Base-by-base conservation (phyloP, 2,797 vertebrate genomes). In the Centropyge bicolor region DNA sequence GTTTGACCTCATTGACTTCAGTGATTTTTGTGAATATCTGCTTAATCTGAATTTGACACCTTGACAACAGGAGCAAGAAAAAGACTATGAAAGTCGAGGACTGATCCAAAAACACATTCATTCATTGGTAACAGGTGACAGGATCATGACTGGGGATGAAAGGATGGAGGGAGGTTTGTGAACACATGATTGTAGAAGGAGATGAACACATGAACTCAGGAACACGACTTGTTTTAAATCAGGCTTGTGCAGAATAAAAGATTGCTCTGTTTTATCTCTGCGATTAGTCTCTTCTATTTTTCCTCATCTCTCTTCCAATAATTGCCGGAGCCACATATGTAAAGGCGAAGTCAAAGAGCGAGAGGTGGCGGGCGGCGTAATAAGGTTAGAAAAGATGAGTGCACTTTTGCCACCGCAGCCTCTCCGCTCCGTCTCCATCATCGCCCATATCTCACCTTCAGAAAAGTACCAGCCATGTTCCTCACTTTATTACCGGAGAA, bases 341-440 rank as follows among this genome's bases (percentile, higher is more conserved):
- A 68, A 14, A 38, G 57, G 17, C 27, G 31, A 38, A 61, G 70
- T 69, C 55, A 78, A 52, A 7, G 52, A 81, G 40, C 41, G 73
- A 65, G 22, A 49, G 57, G 70, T 14, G 6, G 36, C 0, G 3
- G 6, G 36, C 0, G 3, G 51, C 4, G 66, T 82, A 68, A 88
- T 71, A 81, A 73, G 52, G 83, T 76, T 75, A 78, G 45, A 56
- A 81, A 80, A 85, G 69, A 70, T 59, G 55, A 76, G 83, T 65
- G 76, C 76, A 66, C 77, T 84, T 52, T 61, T 57, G 59, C 45
- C 24, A 4, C 51, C 6, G 71, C 49, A 19, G 60, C 59, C 70
- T 73, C 63, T 75, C 59, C 38, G 5, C 19, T 27, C 4, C 1
- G 0, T 69, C 57, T 78, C 74, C 75, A 77, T 88, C 80, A 66